A percentile compares a stretch with the other conserved stretches of the same genome.
Conservation (phyloP, 2,113 vertebrate species). For the Scomber colias region DNA sequence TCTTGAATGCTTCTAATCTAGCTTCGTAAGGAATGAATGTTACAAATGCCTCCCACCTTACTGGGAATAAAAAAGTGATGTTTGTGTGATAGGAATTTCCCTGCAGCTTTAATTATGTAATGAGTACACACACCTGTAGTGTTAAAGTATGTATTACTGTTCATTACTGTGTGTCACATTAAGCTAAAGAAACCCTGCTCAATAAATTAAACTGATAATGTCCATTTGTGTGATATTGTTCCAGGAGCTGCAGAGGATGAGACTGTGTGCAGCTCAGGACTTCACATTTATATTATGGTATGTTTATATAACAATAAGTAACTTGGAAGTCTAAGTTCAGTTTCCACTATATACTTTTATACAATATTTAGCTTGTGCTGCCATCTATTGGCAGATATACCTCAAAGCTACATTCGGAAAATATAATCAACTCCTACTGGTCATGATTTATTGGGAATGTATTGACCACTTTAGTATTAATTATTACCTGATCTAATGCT, state of each 20-base stretch:
- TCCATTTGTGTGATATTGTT: background rate
- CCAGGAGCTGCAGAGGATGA: background rate
- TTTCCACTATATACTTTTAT: background rate
- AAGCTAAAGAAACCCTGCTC: background rate
- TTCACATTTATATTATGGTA: background rate
- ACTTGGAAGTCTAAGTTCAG: background rate
- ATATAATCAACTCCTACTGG: too few species aligned
- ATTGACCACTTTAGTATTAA: too few species aligned
- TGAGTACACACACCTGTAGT: background rate
- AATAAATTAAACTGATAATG: background rate
- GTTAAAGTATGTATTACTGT: background rate
- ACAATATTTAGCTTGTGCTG: conserved; percentile 40
- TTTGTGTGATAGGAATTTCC: too few species aligned
- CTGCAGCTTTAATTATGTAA: too few species aligned
- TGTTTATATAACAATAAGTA: background rate
- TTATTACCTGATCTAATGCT: too few species aligned
- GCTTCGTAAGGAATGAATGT: background rate
- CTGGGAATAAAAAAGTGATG: too few species aligned
- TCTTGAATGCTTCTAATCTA: background rate
- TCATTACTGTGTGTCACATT: background rate
- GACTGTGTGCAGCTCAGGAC: background rate
- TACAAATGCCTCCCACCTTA: background rate
- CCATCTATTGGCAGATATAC: conserved; percentile 44
- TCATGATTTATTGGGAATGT: too few species aligned
- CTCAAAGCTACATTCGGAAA: background rate